A percentile compares a stretch with the other conserved stretches of the same genome.
Conservation (phyloP, 1,140 invertebrate species). For the Bombus pyrosoma region DNA sequence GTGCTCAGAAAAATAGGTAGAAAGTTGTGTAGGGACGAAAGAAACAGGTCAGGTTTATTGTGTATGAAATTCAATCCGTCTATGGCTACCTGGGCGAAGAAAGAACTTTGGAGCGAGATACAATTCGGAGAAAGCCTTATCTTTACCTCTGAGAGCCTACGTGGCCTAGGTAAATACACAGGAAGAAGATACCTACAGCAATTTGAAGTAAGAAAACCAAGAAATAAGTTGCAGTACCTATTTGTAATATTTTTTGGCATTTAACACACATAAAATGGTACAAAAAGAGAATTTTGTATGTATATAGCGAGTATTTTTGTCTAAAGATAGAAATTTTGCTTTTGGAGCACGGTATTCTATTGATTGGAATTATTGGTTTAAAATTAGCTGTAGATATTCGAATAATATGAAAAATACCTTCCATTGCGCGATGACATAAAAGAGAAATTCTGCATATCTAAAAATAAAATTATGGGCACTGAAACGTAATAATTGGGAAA, state of each 20-base stretch:
- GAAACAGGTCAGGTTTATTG: conserved; percentile 62
- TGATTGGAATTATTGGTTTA: neutral
- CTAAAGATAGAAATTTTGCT: neutral
- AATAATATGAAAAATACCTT: neutral
- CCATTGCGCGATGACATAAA: neutral
- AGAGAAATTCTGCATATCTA: neutral
- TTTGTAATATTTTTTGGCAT: neutral
- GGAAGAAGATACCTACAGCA: fast-evolving
- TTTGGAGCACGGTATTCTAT: neutral
- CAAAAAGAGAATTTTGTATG: neutral
- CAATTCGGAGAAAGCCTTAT: neutral
- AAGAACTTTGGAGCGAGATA: neutral
- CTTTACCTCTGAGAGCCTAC: neutral
- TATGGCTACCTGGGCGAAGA: neutral
- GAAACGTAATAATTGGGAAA: conserved; percentile 2
- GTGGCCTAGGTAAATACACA: neutral
- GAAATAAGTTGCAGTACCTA: neutral
- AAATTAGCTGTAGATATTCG: neutral
- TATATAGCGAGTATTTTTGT: neutral
- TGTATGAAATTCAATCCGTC: conserved; percentile 65
- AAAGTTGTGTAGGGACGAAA: neutral
- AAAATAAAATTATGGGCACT: neutral
- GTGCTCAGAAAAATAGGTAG: neutral
- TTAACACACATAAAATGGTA: neutral
- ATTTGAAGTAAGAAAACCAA: neutral